Base-by-base conservation (phyloP, 2,888 invertebrate species). In the Eledona agricola region DNA sequence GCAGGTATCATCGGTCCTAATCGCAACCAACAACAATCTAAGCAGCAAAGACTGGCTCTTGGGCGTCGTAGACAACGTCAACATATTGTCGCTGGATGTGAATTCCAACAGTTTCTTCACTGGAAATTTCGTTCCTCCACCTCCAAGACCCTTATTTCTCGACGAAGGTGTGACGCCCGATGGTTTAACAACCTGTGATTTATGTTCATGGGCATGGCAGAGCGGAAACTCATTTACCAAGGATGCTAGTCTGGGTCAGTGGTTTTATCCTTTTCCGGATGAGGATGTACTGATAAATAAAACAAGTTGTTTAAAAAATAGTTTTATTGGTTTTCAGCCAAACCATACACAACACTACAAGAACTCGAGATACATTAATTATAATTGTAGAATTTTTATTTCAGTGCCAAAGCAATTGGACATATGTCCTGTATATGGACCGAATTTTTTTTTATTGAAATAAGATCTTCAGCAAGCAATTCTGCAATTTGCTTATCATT, bases 141-240 rank as follows among this genome's bases (percentile, higher is more conserved):
- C 86, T 50, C 87, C 87, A 17, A 77, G 85, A 63, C 84, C 85
- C 43, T 80, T 84, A 34, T 84, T 83, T 72, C 78, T 86, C 58
- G 85, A 86, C 69, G 84, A 84, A 59, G 79, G 78, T 59, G 81
- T 81, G 62, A 79, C 81, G 60, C 80, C 85, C 54, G 86, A 87
- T 74, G 87, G 86, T 53, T 80, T 86, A 61, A 87, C 87, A 67
- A 86, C 86, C 70, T 87, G 87, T 76, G 87, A 87, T 77, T 80
- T 87, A 62, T 87, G 87, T 74, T 81, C 86, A 63, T 87, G 87
- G 87, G 87, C 87, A 65, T 83, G 84, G 81, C 82, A 83, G 70
- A 78, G 78, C 15, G 42, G 29, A 29, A 42, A 42, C 13, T 22
- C 22, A 19, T 75, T 81, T 78, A 60, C 65, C 3, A 51, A 81